Base-by-base conservation (phyloP, 2,888 invertebrate genomes). In the Agrochola circellaris region DNA sequence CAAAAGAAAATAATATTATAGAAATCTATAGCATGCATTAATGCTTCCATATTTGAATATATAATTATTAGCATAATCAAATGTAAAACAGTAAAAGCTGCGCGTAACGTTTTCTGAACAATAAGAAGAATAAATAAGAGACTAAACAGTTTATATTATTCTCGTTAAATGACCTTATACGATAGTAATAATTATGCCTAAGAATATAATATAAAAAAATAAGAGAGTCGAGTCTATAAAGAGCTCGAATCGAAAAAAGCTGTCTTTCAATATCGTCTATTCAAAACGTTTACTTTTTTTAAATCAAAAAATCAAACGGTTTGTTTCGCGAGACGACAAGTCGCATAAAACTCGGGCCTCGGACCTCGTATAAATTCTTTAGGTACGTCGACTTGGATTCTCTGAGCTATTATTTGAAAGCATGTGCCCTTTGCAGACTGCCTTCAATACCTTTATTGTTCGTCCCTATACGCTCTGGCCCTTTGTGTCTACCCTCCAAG, bases 381-480 rank as follows among this genome's bases (percentile, higher is more conserved):
- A 90, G 91, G 91, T 91, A 90, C 89, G 90, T 87, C 89, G 91
- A 89, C 89, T 93, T 90, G 90, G 91, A 93, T 93, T 93, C 91
- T 90, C 91, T 87, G 80, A 86, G 90, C 92, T 91, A 92, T 94
- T 93, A 93, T 93, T 93, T 89, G 91, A 92, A 93, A 92, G 92
- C 92, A 92, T 92, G 93, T 93, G 93, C 93, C 94, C 93, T 93
- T 93, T 93, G 85, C 89, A 90, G 92, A 88, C 90, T 87, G 87
- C 89, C 90, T 92, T 92, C 92, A 94, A 94, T 93, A 89, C 90
- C 89, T 87, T 92, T 90, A 93, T 94, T 94, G 93, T 93, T 93
- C 89, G 89, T 83, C 90, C 91, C 89, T 90, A 87, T 90, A 91
- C 88, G 90, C 89, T 87, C 85, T 75, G 89, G 85, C 84, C 91